Evolutionary conservation across 2,797 vertebrate species (phyloP).

Genomic region (Holocentrus rufus): DNA sequence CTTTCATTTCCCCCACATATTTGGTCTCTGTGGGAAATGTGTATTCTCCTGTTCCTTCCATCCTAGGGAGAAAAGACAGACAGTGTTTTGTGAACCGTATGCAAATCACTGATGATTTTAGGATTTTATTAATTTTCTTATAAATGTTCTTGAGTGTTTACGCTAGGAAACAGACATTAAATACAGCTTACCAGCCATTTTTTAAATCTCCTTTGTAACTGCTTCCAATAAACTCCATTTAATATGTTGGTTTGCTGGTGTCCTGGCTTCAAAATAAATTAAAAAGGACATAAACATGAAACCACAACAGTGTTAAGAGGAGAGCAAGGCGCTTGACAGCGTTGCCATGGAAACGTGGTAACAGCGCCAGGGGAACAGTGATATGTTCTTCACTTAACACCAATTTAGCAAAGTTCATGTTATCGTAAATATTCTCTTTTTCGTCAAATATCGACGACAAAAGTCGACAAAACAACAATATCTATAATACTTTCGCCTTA

Average conservation of each 20-base stretch:
- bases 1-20: slow-evolving; percentile 88
- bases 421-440: no score
- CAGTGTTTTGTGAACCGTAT: not conserved
- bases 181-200: slow-evolving; percentile 83
- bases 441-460: no score
- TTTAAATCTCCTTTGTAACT: slow-evolving; percentile 79
- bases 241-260: not conserved
- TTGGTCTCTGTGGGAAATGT: slow-evolving; percentile 84
- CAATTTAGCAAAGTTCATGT: no score
- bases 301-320: not conserved
- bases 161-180: not conserved
- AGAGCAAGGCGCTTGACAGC: not conserved
- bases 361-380: no score
- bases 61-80: slow-evolving; percentile 74
- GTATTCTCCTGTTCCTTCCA: slow-evolving; percentile 89
- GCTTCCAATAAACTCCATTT: slow-evolving; percentile 86
- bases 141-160: not conserved
- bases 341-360: slow-evolving; percentile 73
- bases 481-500: no score
- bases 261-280: not conserved
- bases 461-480: no score
- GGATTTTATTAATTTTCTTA: not conserved
- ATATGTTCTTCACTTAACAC: no score
- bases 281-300: not conserved
- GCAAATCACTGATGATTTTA: no score